A percentile compares a stretch with the other conserved stretches of the same genome.
These are phyloP conservation scores for Heteromormyrus szaboi DNA, from an alignment of 2,797 vertebrate genomes.

Conservation along the genomic window DNA sequence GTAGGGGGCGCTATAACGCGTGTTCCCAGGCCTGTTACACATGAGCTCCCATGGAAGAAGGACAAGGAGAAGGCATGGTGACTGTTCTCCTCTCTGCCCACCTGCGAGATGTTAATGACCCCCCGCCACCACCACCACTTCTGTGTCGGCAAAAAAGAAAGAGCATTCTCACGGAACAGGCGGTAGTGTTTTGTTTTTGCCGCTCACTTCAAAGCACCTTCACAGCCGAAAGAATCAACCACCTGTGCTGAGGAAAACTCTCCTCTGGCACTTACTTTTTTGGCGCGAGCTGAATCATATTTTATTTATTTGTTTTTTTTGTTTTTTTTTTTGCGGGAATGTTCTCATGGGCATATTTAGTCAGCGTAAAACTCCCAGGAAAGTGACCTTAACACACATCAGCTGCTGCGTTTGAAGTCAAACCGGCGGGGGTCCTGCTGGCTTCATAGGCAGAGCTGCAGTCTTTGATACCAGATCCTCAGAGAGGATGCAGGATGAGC, in stretches of 20 bases:
- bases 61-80: neutral
- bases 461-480: constrained; percentile 21
- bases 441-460: neutral
- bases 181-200: neutral
- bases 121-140: neutral
- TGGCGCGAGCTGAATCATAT: neutral
- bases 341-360: constrained; percentile 10
- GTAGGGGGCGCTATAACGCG: neutral
- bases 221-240: neutral
- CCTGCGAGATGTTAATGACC: neutral
- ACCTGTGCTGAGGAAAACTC: neutral
- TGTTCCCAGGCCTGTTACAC: neutral
- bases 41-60: neutral
- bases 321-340: neutral
- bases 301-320: constrained; percentile 20
- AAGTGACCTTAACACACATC: neutral
- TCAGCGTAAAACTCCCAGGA: neutral
- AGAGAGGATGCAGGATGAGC: neutral
- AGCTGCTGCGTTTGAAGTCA: constrained; percentile 18
- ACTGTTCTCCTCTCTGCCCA: neutral
- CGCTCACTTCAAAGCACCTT: neutral
- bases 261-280: neutral
- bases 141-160: neutral
- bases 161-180: neutral
- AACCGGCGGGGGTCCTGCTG: neutral